A percentile compares a stretch with the other conserved stretches of the same genome.
phyloP scores from a whole-genome alignment of 1,140 invertebrate genomes.

The Limonius californicus region DNA sequence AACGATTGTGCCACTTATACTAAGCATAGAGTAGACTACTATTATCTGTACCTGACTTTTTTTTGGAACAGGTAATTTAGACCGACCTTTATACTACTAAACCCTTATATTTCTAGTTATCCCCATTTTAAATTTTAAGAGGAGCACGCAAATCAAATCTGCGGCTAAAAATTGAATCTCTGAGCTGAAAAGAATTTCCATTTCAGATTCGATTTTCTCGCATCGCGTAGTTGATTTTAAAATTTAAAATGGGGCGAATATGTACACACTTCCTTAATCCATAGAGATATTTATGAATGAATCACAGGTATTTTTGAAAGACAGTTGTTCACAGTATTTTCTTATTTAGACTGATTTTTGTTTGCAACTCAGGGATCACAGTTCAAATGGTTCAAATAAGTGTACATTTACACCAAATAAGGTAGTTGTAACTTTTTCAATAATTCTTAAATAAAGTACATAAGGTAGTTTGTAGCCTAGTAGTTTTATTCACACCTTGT shows the following conservation, averaged over 20 bases:
- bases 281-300: too few species aligned
- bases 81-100: background rate
- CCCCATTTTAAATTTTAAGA: background rate
- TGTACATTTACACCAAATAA: constrained; percentile 6
- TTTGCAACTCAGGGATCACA: constrained; percentile 11
- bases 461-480: background rate
- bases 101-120: too few species aligned
- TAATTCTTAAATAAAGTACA: constrained; percentile 11
- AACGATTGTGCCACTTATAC: constrained; percentile 25
- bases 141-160: too few species aligned
- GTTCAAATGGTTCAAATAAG: constrained; percentile 3
- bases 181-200: too few species aligned
- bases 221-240: too few species aligned
- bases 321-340: constrained; percentile 10
- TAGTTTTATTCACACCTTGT: constrained; percentile 7
- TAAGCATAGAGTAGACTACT: constrained; percentile 22
- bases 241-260: background rate
- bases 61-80: constrained; percentile 14
- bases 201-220: too few species aligned
- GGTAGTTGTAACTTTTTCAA: constrained; percentile 6
- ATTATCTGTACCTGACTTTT: constrained; percentile 28
- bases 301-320: too few species aligned
- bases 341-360: constrained; percentile 7
- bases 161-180: too few species aligned
- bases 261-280: background rate